phyloP scores from a whole-genome alignment of 2,113 vertebrate genomes.

The Trinectes maculatus region DNA sequence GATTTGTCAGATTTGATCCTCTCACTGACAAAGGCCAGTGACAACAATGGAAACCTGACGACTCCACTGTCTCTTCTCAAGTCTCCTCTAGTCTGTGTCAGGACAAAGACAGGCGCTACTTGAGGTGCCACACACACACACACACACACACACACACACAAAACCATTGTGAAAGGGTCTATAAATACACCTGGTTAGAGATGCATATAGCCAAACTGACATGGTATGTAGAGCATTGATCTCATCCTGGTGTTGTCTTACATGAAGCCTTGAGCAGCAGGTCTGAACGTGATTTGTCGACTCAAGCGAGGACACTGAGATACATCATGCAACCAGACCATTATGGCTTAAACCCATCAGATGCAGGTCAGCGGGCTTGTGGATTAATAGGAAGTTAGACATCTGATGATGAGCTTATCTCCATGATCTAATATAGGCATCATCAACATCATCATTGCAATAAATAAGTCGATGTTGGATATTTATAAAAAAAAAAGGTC shows the following conservation, averaged over 20 bases:
- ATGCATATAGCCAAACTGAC: slow-evolving; percentile 45
- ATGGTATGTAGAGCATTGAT: slow-evolving; percentile 36
- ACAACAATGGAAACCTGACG: slow-evolving; percentile 43
- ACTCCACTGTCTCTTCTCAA: slow-evolving; percentile 9
- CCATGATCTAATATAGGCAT: slow-evolving; percentile 23
- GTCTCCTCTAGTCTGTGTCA: slow-evolving; percentile 4
- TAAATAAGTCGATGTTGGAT: slow-evolving; percentile 13
- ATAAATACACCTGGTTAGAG: slow-evolving; percentile 69
- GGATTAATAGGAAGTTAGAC: too few relatives aligned
- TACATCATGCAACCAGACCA: not conserved
- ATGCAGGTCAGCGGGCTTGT: slow-evolving; percentile 9
- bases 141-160: slow-evolving; percentile 9
- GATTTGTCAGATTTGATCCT: not conserved
- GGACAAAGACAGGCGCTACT: slow-evolving; percentile 46
- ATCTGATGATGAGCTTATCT: slow-evolving; percentile 41
- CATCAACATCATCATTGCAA: not conserved
- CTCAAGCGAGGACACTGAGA: slow-evolving; percentile 1
- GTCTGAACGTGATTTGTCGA: slow-evolving; percentile 4
- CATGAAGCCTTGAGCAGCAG: slow-evolving; percentile 43
- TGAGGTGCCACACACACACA: slow-evolving; percentile 6
- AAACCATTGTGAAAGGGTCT: slow-evolving; percentile 38
- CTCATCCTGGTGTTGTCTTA: slow-evolving; percentile 64
- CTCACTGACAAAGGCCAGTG: not conserved
- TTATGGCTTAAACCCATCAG: not conserved
- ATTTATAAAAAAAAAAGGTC: not conserved